Conservation (phyloP, 92 coral and sea anemone genomes). For the Micromussa lordhowensis region DNA sequence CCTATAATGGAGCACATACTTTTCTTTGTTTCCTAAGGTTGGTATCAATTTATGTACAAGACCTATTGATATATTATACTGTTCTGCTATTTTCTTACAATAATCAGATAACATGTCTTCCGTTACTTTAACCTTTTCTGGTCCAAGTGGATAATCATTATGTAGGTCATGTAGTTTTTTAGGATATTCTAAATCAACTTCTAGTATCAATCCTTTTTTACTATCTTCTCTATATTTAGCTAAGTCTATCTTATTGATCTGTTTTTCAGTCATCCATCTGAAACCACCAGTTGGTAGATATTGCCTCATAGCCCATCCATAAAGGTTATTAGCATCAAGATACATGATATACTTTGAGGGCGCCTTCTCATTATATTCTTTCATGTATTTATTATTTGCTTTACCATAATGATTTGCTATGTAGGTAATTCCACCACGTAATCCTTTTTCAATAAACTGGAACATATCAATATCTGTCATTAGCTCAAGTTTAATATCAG, state of each 20-base stretch:
- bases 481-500: no score
- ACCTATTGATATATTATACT: neutral
- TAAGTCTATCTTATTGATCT: neutral
- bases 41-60: neutral
- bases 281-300: conserved; percentile 23
- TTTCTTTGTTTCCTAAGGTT: no score
- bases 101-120: neutral
- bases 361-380: no score
- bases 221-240: neutral
- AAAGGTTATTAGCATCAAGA: conserved; percentile 23
- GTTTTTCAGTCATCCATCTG: conserved; percentile 1
- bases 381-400: no score
- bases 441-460: neutral
- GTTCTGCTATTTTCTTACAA: neutral
- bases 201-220: conserved; percentile 11
- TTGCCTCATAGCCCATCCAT: conserved; percentile 42
- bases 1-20: no score
- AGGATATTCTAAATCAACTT: no score
- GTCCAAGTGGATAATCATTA: neutral
- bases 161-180: neutral
- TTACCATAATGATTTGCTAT: no score
- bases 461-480: no score
- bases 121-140: neutral
- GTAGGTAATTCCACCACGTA: neutral
- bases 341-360: conserved; percentile 14